A percentile compares a stretch with the other conserved stretches of the same genome.
phyloP scores from a whole-genome alignment of 1,140 invertebrate species.

The Magallana angulata region DNA sequence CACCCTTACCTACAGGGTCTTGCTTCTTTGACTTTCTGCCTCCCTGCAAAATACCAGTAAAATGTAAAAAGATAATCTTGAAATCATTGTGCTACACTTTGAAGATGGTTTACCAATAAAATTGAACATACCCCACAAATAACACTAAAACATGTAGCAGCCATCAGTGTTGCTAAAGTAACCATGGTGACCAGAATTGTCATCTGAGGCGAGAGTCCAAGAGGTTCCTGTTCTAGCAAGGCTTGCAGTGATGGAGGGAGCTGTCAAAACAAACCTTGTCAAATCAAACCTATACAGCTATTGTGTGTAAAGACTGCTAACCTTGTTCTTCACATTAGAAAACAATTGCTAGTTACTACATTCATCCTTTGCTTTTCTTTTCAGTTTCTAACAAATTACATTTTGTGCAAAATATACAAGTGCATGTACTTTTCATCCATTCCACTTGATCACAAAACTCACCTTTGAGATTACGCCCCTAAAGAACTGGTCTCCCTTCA shows the following conservation, averaged over 20 bases:
- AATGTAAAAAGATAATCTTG: too few species aligned
- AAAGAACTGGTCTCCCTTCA: background rate
- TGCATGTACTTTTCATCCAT: background rate
- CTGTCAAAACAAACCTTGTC: conserved; percentile 62
- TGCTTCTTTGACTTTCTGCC: conserved; percentile 47
- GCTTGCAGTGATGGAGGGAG: conserved; percentile 71
- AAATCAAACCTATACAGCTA: background rate
- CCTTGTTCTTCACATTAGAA: too few species aligned
- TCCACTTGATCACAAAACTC: background rate
- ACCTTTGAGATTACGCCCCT: background rate
- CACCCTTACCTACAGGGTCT: conserved; percentile 41
- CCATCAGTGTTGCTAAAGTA: conserved; percentile 57
- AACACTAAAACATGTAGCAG: conserved; percentile 60
- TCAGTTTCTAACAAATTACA: too few species aligned
- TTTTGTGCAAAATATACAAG: background rate
- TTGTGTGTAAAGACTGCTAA: too few species aligned
- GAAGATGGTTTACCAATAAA: too few species aligned
- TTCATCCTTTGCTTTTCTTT: background rate
- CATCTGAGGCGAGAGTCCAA: conserved; percentile 69
- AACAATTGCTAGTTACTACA: too few species aligned
- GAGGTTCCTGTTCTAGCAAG: conserved; percentile 72
- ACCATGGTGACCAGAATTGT: conserved; percentile 67
- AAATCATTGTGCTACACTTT: too few species aligned
- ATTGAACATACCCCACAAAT: conserved; percentile 64
- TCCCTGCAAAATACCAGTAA: conserved; percentile 10